Percentiles rank a stretch among this genome's conserved stretches.
These are phyloP conservation scores for Brachystomella parvula DNA, from an alignment of 1,140 invertebrate genomes.

Conservation along the genomic window DNA sequence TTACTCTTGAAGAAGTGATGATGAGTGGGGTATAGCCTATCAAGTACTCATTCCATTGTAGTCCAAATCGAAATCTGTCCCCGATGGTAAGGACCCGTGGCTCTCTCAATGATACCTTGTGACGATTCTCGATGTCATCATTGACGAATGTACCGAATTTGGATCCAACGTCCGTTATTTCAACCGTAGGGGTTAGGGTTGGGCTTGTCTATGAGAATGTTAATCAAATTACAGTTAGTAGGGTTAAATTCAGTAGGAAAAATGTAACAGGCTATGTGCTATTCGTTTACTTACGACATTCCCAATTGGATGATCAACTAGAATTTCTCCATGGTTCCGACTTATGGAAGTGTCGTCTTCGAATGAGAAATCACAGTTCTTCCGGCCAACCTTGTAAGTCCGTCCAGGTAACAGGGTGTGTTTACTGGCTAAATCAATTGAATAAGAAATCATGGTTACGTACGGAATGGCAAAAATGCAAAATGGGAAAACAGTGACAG, in stretches of 20 bases:
- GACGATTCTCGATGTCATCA: constrained; percentile 26
- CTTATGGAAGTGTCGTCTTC: constrained; percentile 43
- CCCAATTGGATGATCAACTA: constrained; percentile 38
- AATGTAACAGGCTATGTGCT: no score
- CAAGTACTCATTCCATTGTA: constrained; percentile 42
- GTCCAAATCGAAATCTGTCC: constrained; percentile 44
- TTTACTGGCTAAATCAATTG: no score
- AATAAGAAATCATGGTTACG: no score
- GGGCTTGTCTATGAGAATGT: constrained; percentile 39
- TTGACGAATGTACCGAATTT: constrained; percentile 46
- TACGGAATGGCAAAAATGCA: no score
- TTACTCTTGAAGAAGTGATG: constrained; percentile 38
- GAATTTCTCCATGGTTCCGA: constrained; percentile 42
- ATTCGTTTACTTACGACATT: constrained; percentile 37
- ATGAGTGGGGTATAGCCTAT: constrained; percentile 41
- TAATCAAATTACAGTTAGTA: constrained; percentile 26
- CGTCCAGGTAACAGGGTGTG: constrained; percentile 21
- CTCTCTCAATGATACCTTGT: constrained; percentile 33
- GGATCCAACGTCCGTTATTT: constrained; percentile 43
- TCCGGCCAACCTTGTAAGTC: constrained; percentile 42
- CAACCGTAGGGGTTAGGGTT: constrained; percentile 39
- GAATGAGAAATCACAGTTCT: constrained; percentile 41
- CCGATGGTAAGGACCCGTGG: constrained; percentile 40
- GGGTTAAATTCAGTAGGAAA: constrained; percentile 3
- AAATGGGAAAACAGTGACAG: no score